Percentiles rank a stretch among this genome's conserved stretches.
Conservation (phyloP, 2,113 vertebrate species). For the Xenopus borealis region DNA sequence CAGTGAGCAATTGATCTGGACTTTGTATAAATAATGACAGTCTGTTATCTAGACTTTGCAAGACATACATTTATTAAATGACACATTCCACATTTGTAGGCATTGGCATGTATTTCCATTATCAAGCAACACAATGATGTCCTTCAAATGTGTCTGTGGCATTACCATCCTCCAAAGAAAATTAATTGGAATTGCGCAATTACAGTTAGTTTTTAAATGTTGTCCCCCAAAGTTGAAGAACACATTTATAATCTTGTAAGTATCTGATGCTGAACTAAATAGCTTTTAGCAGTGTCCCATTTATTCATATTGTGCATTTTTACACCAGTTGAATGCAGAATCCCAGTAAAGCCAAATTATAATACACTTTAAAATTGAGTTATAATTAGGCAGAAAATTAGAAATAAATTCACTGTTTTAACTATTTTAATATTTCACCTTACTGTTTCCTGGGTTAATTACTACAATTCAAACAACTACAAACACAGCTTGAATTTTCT, state of each 20-base stretch:
- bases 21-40: no score
- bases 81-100: no score
- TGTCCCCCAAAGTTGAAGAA: no score
- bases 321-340: conserved; percentile 6
- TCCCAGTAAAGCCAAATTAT: conserved; percentile 16
- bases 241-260: not conserved
- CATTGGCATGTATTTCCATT: no score
- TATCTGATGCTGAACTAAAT: not conserved
- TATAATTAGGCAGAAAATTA: conserved; percentile 57
- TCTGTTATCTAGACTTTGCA: no score
- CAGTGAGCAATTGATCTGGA: no score
- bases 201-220: no score
- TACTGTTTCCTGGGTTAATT: conserved; percentile 55
- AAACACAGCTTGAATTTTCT: conserved; percentile 48
- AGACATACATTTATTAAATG: no score
- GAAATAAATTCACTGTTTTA: conserved; percentile 51
- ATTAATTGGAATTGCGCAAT: no score
- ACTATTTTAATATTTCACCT: conserved; percentile 59
- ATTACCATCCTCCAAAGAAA: no score
- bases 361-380: conserved; percentile 50
- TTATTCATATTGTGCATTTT: not conserved
- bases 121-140: no score
- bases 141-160: no score
- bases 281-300: conserved; percentile 12
- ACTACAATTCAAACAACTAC: conserved; percentile 55